Evolutionary conservation across 2,113 vertebrate genomes (phyloP), one percentile per base, ranked within the genome.

Genomic region (Archilochus colubris): DNA sequence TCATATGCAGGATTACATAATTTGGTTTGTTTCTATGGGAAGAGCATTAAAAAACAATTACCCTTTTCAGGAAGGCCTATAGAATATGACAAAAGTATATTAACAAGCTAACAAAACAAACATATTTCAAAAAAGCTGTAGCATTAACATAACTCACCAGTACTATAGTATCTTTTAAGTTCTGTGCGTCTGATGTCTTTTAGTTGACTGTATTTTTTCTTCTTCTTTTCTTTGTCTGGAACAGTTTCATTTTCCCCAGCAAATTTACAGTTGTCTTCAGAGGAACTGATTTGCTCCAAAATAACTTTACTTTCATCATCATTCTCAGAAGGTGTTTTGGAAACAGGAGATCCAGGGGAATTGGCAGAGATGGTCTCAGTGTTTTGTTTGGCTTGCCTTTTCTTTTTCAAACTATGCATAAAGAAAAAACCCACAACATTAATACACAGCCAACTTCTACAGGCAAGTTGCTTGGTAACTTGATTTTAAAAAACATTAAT

Each of bases 131-230:
- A 74, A 28, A 22, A 22, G 40, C n/a, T 21, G 6, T 0, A 77
- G 51, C 19, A 31, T 31, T 33, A 74, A 62, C 7, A 3, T 36
- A 67, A 88, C 96, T 98, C 92, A 98, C 98, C 97, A 18, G 94
- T 95, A 70, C 74, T 97, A 16, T 98, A 98, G 43, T 97, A 98
- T 96, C 97, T 97, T 95, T 98, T 98, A 30, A 98, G 97, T 66
- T 98, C 98, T 53, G 97, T 98, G 48, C 98, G 98, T 62, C 98
- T 97, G 86, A 97, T 97, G 66, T 98, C 98, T 80, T 98, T 98
- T 80, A 97, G 86, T 72, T 98, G 98, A 61, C 81, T 97, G 77
- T 95, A 97, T 86, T 98, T 98, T 86, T 98, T 98, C 96, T 98
- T 98, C 54, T 96, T 98, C 88, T 98, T 98, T 89, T 98, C 97